These are phyloP conservation scores for Diarsia dahlii DNA, from an alignment of 2,888 invertebrate genomes.

Conservation along the genomic window DNA sequence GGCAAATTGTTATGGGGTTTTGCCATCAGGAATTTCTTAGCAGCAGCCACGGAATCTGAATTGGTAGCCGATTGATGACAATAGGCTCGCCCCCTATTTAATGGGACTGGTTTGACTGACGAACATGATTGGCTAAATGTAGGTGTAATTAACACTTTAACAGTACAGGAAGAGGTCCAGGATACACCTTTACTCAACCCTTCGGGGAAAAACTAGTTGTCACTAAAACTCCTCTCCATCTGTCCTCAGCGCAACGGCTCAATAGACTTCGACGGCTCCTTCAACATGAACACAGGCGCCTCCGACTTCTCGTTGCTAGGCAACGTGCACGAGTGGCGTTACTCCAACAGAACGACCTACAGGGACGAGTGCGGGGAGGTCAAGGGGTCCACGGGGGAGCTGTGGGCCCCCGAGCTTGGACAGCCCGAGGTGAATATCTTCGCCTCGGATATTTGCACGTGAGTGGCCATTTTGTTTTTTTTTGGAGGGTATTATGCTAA, in stretches of 20 bases:
- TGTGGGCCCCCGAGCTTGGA: constrained; percentile 93
- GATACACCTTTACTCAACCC: too few species aligned
- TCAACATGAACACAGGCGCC: constrained; percentile 94
- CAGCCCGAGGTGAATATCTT: constrained; percentile 92
- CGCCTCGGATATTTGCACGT: constrained; percentile 95
- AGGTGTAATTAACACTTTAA: neutral
- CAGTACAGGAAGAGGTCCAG: too few species aligned
- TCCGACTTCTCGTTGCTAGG: constrained; percentile 92
- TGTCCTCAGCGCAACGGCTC: constrained; percentile 93
- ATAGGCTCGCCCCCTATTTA: neutral
- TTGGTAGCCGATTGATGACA: too few species aligned
- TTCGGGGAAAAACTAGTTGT: neutral
- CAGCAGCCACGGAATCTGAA: too few species aligned
- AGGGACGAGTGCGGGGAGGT: constrained; percentile 93
- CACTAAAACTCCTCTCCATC: neutral
- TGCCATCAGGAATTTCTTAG: neutral
- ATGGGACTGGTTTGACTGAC: too few species aligned
- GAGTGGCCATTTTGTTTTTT: constrained; percentile 71
- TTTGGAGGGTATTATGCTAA: neutral
- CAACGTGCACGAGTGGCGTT: constrained; percentile 93
- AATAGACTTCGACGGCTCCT: constrained; percentile 93
- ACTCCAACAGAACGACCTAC: constrained; percentile 88
- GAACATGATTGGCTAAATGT: neutral
- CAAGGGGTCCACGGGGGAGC: constrained; percentile 94
- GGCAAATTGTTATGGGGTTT: neutral